Evolutionary conservation across 2,888 invertebrate genomes (phyloP), one percentile per base, ranked within the genome.

Genomic region (Drosophila multiciliata): DNA sequence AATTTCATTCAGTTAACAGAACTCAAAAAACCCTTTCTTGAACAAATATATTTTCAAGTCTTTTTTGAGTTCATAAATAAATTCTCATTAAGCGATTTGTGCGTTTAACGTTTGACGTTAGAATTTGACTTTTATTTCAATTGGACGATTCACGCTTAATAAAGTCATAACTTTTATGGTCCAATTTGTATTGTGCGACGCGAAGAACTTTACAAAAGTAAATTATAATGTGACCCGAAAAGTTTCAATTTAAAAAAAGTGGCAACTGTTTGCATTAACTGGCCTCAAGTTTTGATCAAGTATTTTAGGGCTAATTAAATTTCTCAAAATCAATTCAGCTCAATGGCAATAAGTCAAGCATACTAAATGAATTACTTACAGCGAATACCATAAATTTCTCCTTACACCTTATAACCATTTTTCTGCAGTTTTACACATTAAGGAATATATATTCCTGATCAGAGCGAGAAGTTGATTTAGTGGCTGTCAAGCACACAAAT

Each of bases 221-320:
- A 75, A 73, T 82, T 73, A 72, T 70, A 73, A 72, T 70, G 59
- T 61, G 73, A 71, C 55, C 59, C 69, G 57, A 57, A 76, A 78
- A 82, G 78, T 82, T 73, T 32, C 62, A 78, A 67, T 73, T 74
- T 23, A 2, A 23, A 66, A 52, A 23, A 40, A 48, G 40, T 55
- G 55, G 42, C 48, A 53, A 54, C 54, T 32, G 54, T 32, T 20
- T 33, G 20, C 50, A 17, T 50, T 65, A 70, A 61, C 53, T 61
- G 76, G 69, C 62, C 60, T 73, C 60, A 75, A 75, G 71, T 78
- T 77, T 68, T 40, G 8, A 66, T 54, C 36, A 67, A 76, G 76
- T 76, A 78, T 87, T 87, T 87, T 61, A 72, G 75, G 64, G 80
- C 80, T 82, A 87, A 84, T 85, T 85, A 85, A 82, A 80, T 85